phyloP scores from a whole-genome alignment of 2,888 invertebrate genomes.

The Diarsia brunnea region DNA sequence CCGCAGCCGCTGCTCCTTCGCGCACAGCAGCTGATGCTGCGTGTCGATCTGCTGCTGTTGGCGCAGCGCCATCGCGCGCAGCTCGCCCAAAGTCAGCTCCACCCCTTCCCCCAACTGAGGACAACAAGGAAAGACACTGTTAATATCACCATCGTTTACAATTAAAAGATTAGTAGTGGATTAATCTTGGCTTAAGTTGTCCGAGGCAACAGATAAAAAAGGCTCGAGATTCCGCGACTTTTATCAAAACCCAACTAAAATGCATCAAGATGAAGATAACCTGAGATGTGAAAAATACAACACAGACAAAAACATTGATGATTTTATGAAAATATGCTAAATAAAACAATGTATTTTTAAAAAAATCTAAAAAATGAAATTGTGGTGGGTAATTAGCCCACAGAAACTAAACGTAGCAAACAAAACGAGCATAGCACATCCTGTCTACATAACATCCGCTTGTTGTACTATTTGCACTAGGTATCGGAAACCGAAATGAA shows the following conservation, averaged over 20 bases:
- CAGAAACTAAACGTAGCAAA: too few species aligned
- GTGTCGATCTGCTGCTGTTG: conserved; percentile 99
- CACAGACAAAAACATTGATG: not conserved
- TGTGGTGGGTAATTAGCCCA: too few species aligned
- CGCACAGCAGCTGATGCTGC: conserved; percentile 97
- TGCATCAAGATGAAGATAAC: not conserved
- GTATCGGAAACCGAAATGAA: conserved; percentile 53
- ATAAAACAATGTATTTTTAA: too few species aligned
- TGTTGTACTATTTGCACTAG: conserved; percentile 39
- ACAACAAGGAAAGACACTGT: conserved; percentile 77
- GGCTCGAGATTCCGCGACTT: too few species aligned
- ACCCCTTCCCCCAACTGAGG: conserved; percentile 96
- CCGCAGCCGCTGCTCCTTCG: conserved; percentile 97
- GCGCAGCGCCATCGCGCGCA: conserved; percentile 99
- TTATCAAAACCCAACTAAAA: too few species aligned
- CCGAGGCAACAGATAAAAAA: too few species aligned
- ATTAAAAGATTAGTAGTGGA: too few species aligned
- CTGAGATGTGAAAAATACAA: not conserved
- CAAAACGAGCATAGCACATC: conserved; percentile 21
- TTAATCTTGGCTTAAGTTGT: too few species aligned
- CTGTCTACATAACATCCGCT: conserved; percentile 3
- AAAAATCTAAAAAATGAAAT: too few species aligned
- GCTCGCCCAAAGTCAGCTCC: conserved; percentile 97
- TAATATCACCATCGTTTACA: not conserved
- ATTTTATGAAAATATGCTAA: too few species aligned